These are phyloP conservation scores for Hippolais icterina DNA, from an alignment of 2,113 vertebrate species.

Conservation along the genomic window DNA sequence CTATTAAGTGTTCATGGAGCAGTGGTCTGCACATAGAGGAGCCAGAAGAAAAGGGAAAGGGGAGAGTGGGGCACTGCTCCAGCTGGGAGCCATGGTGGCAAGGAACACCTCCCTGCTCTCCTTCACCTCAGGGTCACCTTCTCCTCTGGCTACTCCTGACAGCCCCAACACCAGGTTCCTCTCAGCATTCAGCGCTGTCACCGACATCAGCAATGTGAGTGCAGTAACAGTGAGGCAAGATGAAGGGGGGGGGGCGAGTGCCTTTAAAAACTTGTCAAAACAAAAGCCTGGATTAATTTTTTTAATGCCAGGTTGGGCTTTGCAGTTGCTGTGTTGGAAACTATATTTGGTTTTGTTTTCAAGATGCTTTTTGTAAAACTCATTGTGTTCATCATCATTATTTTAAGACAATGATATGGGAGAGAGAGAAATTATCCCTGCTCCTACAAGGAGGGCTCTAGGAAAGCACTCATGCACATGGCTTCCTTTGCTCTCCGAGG, in stretches of 20 bases:
- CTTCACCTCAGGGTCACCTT: neutral
- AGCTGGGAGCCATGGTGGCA: accelerated
- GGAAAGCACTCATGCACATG: neutral
- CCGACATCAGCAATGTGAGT: accelerated
- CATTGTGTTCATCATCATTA: neutral
- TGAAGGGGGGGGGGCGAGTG: accelerated
- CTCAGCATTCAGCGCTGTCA: accelerated
- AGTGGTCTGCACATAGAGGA: neutral
- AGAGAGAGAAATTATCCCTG: neutral
- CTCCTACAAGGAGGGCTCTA: neutral
- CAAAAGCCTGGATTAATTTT: neutral
- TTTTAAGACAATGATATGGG: neutral
- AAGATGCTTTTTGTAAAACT: neutral
- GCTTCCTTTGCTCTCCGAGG: neutral
- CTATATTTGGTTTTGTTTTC: neutral
- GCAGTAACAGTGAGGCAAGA: neutral
- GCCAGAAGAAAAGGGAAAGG: neutral
- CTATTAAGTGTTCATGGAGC: neutral
- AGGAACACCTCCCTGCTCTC: neutral
- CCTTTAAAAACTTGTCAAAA: neutral
- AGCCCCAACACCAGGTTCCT: neutral
- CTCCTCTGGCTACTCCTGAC: neutral
- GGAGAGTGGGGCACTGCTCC: accelerated
- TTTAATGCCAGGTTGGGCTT: neutral
- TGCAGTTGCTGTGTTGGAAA: neutral